These are phyloP conservation scores for Mastomys natalensis DNA, from an alignment of 2,113 vertebrate species.

Conservation along the genomic window DNA sequence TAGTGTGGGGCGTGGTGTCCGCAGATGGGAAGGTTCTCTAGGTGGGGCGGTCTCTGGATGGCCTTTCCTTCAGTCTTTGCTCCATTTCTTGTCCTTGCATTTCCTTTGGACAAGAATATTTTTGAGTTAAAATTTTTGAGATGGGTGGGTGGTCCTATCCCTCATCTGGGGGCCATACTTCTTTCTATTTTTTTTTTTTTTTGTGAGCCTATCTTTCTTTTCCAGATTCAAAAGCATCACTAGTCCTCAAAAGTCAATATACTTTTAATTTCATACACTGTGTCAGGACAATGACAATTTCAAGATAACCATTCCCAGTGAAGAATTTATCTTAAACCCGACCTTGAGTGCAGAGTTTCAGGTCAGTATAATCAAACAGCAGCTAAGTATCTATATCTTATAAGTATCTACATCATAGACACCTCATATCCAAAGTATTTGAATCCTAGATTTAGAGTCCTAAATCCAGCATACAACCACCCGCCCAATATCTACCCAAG, in stretches of 20 bases:
- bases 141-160: too few relatives aligned
- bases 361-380: not conserved
- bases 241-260: conserved; percentile 24
- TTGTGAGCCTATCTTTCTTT: not conserved
- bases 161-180: not conserved
- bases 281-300: not conserved
- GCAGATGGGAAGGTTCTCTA: too few relatives aligned
- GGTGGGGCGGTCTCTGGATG: too few relatives aligned
- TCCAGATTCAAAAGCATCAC: not conserved
- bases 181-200: not conserved
- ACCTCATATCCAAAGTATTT: not conserved
- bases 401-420: not conserved
- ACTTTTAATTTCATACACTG: not conserved
- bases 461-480: not conserved
- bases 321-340: not conserved
- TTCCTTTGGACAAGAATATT: too few relatives aligned
- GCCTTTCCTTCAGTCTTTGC: too few relatives aligned
- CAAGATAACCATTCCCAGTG: not conserved
- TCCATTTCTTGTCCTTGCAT: too few relatives aligned
- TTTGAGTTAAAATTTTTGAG: too few relatives aligned
- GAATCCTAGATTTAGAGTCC: not conserved
- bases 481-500: not conserved
- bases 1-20: too few relatives aligned
- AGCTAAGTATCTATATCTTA: not conserved
- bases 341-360: not conserved